phyloP scores from a whole-genome alignment of 1,140 invertebrate species.

The Neodiprion pinetum region DNA sequence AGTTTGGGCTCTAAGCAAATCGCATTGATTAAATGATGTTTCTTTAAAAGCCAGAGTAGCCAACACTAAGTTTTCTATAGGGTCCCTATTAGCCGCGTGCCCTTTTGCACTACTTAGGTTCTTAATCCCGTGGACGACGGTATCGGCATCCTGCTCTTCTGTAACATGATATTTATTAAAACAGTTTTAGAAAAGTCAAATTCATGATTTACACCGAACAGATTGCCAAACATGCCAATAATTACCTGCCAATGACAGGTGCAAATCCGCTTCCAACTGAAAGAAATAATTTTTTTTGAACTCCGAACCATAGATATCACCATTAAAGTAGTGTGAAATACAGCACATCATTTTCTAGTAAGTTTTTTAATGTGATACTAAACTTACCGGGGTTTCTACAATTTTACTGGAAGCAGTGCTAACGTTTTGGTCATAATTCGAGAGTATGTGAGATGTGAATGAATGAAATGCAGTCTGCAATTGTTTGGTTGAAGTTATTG shows the following conservation, averaged over 20 bases:
- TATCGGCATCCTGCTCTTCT: background rate
- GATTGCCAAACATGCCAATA: background rate
- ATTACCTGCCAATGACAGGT: background rate
- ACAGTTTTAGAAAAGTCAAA: too few relatives aligned
- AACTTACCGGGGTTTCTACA: background rate
- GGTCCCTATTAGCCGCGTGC: background rate
- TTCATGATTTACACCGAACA: background rate
- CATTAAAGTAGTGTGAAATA: too few relatives aligned
- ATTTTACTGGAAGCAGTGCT: background rate
- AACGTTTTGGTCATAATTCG: background rate
- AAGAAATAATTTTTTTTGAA: background rate
- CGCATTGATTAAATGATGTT: background rate
- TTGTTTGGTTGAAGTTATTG: too few relatives aligned
- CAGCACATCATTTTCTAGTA: too few relatives aligned
- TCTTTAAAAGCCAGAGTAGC: constrained; percentile 1
- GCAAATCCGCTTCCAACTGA: background rate
- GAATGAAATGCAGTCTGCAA: background rate
- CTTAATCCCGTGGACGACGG: background rate
- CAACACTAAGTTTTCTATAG: background rate
- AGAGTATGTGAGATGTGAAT: background rate
- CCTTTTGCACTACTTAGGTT: background rate
- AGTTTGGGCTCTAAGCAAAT: constrained; percentile 13
- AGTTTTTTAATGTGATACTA: background rate
- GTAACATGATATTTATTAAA: background rate
- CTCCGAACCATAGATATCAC: too few relatives aligned